Base-by-base conservation (phyloP, 2,113 vertebrate species). In the Heterotilapia buettikoferi region DNA sequence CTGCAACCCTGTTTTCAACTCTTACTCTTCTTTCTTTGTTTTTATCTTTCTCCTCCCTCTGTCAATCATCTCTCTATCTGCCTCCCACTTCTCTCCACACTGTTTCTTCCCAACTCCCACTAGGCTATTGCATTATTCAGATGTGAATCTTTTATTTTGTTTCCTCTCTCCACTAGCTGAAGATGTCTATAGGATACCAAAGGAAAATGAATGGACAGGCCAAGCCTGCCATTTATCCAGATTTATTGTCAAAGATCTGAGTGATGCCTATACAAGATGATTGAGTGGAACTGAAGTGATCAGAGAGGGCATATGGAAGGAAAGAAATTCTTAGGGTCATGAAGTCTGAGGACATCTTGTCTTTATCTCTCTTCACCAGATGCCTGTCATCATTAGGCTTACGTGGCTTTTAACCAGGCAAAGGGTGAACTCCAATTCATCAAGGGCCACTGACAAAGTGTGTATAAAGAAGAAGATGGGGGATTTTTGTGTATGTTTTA, bases 41-140 rank as follows among this genome's bases (percentile, higher is more conserved):
- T 84, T 83, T 36, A 90, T 79, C 57, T 61, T 56, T 81, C 47
- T 45, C 84, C 26, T 81, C 68, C 57, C 80, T 73, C 83, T 91
- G 90, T 90, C 93, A 94, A 85, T 93, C 90, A 92, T 57, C 43
- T 85, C 47, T 59, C 80, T 76, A 9, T 68, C 82, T 61, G 12
- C 53, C 68, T 87, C 82, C 87, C 29, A 5, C 26, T 85, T 82
- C 80, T 36, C 82, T 90, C 82, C 26, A 43, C 24, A 59, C 36
- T 80, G 63, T 68, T 87, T 85, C 73, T 57, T 88, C 50, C 86
- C 53, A 87, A 83, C 45, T 83, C 84, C 82, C 56, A 61, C 43
- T 36, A 53, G 88, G 76, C 86, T 91, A 84, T 88, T 95, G 91
- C 86, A 94, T 95, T 92, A 94, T 94, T 95, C 87, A 96, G 82